Conservation (phyloP, 2,888 invertebrate species). For the Bombylius discolor region DNA sequence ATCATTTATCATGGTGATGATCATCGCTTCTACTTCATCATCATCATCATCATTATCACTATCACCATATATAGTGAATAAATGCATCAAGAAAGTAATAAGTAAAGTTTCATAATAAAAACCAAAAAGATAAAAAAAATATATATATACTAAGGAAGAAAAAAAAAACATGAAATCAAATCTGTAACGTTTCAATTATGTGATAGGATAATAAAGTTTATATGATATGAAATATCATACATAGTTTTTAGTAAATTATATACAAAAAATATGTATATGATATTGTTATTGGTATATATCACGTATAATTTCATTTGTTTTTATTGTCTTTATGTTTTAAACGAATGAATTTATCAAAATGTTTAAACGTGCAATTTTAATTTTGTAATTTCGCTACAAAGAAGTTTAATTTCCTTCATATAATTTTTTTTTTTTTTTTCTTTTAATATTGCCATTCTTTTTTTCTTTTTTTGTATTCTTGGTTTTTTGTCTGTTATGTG, state of each 20-base stretch:
- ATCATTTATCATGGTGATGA: too few species aligned
- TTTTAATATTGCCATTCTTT: not conserved
- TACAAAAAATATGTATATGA: not conserved
- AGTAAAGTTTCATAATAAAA: too few species aligned
- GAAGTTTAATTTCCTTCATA: not conserved
- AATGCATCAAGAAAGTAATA: too few species aligned
- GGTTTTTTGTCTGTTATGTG: not conserved
- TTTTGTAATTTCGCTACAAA: not conserved
- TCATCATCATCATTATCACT: too few species aligned
- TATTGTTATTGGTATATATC: not conserved
- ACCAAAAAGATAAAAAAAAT: too few species aligned
- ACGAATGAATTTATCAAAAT: not conserved
- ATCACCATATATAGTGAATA: too few species aligned
- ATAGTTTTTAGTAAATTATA: not conserved
- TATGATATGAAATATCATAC: not conserved
- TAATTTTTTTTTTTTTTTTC: not conserved
- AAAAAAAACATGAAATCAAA: not conserved
- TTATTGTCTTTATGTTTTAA: not conserved
- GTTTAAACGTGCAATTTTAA: not conserved
- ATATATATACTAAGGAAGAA: too few species aligned
- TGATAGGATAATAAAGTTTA: not conserved
- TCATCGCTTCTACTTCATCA: too few species aligned
- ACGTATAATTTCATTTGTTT: too few species aligned
- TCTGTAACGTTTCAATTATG: not conserved
- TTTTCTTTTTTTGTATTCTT: not conserved